Base-by-base conservation (phyloP, 1,140 invertebrate genomes). In the Acromyrmex heyeri region DNA sequence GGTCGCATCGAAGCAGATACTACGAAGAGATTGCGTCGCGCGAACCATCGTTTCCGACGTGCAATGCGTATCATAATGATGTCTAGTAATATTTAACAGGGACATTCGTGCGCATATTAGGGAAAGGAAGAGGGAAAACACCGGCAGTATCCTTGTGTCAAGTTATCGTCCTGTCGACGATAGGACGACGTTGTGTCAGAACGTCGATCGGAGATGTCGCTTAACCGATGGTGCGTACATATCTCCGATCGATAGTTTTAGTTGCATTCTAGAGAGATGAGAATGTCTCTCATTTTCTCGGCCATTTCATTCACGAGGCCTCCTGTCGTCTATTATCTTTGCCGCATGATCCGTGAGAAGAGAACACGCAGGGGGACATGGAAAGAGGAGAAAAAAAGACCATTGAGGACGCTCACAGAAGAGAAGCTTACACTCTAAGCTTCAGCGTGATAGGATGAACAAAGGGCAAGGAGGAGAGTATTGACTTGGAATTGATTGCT, bases 131-230 rank as follows among this genome's bases (percentile, higher is more conserved):
- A n/a, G 62, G 21, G 16, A 12, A 50, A 67, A 79, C 76, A 79
- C 61, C 61, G 76, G 76, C 61, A 79, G 62, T 67, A 62, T 79
- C 77, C 62, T 79, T 62, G 62, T 69, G 77, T 79, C 62, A 53
- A 24, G 65, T 38, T 4, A 14, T 50, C 61, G 48, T 67, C 14
- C 27, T 67, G 76, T 65, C 61, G 27, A 61, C 34, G 55, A 79
- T 65, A 34, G 10, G 24, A 77, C 75, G 57, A 64, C 75, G 18
- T 65, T 50, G 44, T 27, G 57, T 64, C 44, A 14, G 21, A 82
- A 38, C 3, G 24, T 48, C 34, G 24, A 73, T 83, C 69, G 69
- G 18, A 57, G 38, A 62, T 73, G 38, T 30, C 65, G 21, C 8
- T 53, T 69, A 48, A 70, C 30, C 55, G 38, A 48, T 6, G 53